Base-by-base conservation (phyloP, 2,888 invertebrate genomes). In the Rhagium mordax region DNA sequence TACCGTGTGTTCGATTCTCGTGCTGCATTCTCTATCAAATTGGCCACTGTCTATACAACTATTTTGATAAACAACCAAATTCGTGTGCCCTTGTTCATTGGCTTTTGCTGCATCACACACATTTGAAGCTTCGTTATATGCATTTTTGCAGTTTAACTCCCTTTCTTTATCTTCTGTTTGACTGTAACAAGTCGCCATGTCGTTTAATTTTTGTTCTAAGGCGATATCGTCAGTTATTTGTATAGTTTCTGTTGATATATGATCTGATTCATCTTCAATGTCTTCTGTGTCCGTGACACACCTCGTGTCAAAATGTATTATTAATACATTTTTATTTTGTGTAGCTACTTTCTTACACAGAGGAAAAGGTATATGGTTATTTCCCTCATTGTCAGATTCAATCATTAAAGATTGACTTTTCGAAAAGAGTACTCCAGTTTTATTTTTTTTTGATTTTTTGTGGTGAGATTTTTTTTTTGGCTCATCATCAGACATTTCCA, bases 271-370 rank as follows among this genome's bases (percentile, higher is more conserved):
- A 48, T 86, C 87, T 15, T 88, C 88, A 13, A 88, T 73, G 49
- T 87, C 87, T 77, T 89, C 88, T 48, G 86, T 86, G 72, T 87
- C 88, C 1, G 87, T 88, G 10, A 84, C 59, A 72, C 81, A 81
- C 60, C 80, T 82, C 20, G 78, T 80, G 21, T 83, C 81, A 70
- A 78, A 79, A n/a, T 82, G 81, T 49, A 81, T 75, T 21, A 75
- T 76, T 13, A 83, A 70, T 20, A 70, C 62, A 15, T 51, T 74
- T 49, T 55, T 64, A 8, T 80, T 81, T 71, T 81, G 82, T 10
- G 70, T 64, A 24, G 78, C 80, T 51, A 80, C 73, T 64, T 77
- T 75, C 67, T 84, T 84, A 62, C 80, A 81, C 3, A 82, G 47
- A 8, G 82, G 81, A 76, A 83, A 83, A 15, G 78, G 79, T 70